Base-by-base conservation (phyloP, 2,888 invertebrate species). In the Ramazzottius varieornatus region DNA sequence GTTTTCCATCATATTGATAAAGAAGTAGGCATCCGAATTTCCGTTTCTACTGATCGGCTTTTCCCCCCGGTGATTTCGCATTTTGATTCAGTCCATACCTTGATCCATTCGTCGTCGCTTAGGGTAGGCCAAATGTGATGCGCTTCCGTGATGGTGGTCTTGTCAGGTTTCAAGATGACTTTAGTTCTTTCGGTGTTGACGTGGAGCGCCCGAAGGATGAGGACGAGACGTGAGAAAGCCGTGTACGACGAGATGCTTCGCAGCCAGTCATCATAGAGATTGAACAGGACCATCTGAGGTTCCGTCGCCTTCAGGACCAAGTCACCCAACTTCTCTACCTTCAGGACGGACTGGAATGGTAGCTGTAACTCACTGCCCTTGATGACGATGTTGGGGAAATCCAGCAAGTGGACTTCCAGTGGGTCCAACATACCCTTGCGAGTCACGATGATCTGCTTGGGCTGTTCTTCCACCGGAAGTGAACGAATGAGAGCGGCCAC, bases 361-460 rank as follows among this genome's bases (percentile, higher is more conserved):
- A 98, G 78, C 78, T 98, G 96, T 68, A 98, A 79, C 76, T 98
- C 98, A 0, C 93, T 94, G 0, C 98, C 98, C 77, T 99, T 98
- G 79, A 99, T 99, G 67, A 98, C 96, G 76, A 98, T 99, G 78
- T 99, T 99, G 20, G 98, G 98, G 81, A 98, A 98, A 78, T 99
- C 98, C n/a, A 98, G 82, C 75, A 98, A 83, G 81, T 98, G 98
- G 69, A 96, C 81, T 82, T 98, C 98, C 66, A 98, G 83, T 1
- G 98, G 98, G 82, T 98, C 98, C 82, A 98, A 86, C 98, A 98
- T 98, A 68, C 98, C 98, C 76, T 99, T 99, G 71, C 98, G 82
- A 0, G 98, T 98, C 66, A 98, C 98, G 75, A 98, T 99, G 76
- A 98, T 98, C 79, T 99, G 98, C 75, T 98, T 94, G 0, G 98